These are phyloP conservation scores for Podabrus alpinus DNA, from an alignment of 2,888 invertebrate genomes.

Conservation along the genomic window DNA sequence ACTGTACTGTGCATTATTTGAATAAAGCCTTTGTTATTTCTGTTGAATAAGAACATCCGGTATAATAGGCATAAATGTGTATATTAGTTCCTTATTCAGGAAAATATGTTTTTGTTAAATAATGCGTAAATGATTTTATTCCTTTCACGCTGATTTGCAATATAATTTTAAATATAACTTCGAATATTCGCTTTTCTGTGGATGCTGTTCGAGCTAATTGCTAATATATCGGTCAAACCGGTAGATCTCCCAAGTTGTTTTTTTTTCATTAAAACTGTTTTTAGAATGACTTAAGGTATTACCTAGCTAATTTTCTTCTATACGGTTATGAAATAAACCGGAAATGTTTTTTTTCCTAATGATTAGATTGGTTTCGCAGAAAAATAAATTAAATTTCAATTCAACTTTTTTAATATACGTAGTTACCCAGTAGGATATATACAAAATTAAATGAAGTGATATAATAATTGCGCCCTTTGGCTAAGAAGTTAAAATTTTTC, in stretches of 20 bases:
- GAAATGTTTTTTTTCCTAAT: neutral
- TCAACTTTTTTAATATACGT: neutral
- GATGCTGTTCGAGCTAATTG: neutral
- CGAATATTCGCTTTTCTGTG: neutral
- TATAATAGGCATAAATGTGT: neutral
- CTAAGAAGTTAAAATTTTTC: neutral
- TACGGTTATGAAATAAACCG: neutral
- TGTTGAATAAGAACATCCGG: constrained; percentile 18
- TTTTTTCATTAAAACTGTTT: neutral
- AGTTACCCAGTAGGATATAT: too few species aligned
- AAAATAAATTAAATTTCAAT: neutral
- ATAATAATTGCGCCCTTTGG: neutral
- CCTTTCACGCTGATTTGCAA: neutral
- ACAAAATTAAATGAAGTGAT: neutral
- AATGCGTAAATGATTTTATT: neutral
- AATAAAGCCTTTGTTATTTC: constrained; percentile 14
- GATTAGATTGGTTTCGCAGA: neutral
- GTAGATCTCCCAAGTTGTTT: neutral
- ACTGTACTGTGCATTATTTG: constrained; percentile 16
- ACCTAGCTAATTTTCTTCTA: neutral
- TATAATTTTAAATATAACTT: neutral
- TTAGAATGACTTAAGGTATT: neutral
- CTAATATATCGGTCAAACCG: neutral
- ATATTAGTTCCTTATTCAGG: neutral
- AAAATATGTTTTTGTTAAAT: neutral